phyloP scores from a whole-genome alignment of 2,888 invertebrate genomes.

The Leptarthrus brevirostris region DNA sequence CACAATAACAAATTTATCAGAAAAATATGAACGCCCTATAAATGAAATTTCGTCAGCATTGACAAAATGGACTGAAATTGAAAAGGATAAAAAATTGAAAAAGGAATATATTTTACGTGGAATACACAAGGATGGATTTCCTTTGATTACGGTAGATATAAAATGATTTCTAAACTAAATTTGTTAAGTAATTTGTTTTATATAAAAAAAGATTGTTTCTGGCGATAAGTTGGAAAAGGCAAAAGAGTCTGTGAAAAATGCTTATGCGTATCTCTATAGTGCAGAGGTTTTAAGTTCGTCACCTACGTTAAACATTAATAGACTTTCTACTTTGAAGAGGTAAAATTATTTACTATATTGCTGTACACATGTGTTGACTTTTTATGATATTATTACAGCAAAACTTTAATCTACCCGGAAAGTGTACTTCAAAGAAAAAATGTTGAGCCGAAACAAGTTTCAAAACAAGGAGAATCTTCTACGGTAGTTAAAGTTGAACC shows the following conservation, averaged over 20 bases:
- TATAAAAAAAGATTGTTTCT: slow-evolving; percentile 24
- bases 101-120: slow-evolving; percentile 8
- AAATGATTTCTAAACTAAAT: background rate
- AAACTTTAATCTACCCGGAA: background rate
- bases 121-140: slow-evolving; percentile 5
- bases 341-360: background rate
- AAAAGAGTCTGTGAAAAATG: background rate
- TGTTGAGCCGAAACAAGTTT: background rate
- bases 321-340: background rate
- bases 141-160: background rate
- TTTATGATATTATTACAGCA: too few relatives aligned
- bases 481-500: background rate
- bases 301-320: background rate
- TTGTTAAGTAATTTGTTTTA: background rate
- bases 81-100: background rate
- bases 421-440: background rate
- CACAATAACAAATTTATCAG: slow-evolving; percentile 8
- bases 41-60: slow-evolving; percentile 16
- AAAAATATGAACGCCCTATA: slow-evolving; percentile 8
- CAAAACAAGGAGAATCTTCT: background rate
- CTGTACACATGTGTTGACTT: too few relatives aligned
- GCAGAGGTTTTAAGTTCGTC: background rate
- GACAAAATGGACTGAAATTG: background rate
- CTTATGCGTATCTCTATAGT: background rate
- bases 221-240: slow-evolving; percentile 15